These are phyloP conservation scores for Athalia circularis DNA, from an alignment of 2,888 invertebrate species.

Conservation along the genomic window DNA sequence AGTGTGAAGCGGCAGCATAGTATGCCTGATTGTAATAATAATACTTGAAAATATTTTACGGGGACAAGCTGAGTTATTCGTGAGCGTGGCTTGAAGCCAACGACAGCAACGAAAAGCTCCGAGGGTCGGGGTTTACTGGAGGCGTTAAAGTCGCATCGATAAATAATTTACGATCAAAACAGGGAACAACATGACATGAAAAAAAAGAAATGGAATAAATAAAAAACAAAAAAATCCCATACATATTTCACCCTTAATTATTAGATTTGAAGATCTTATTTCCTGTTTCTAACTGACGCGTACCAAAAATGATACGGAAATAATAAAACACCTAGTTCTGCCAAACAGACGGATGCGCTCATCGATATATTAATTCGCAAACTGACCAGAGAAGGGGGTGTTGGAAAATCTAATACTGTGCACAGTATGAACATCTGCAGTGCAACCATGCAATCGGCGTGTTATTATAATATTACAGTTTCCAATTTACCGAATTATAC, in stretches of 20 bases:
- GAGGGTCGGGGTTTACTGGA: constrained; percentile 4
- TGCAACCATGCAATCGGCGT: background rate
- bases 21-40: constrained; percentile 58
- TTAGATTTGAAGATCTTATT: too few relatives aligned
- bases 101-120: constrained; percentile 45
- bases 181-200: background rate
- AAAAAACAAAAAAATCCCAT: constrained; percentile 4
- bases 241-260: background rate
- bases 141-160: constrained; percentile 19
- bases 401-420: background rate
- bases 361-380: constrained; percentile 4
- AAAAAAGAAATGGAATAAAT: background rate
- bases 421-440: background rate
- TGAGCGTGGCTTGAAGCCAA: constrained; percentile 46
- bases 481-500: constrained; percentile 16
- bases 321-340: background rate
- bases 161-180: constrained; percentile 31
- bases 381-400: background rate
- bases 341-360: background rate
- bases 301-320: background rate
- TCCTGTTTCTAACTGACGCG: too few relatives aligned
- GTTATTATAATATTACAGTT: constrained; percentile 35
- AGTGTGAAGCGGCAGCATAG: constrained; percentile 42
- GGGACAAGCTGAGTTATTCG: constrained; percentile 45
- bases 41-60: constrained; percentile 52